Evolutionary conservation across 2,797 vertebrate species (phyloP), one percentile per base, ranked within the genome.

Genomic region (Tauraco hartlaubi): DNA sequence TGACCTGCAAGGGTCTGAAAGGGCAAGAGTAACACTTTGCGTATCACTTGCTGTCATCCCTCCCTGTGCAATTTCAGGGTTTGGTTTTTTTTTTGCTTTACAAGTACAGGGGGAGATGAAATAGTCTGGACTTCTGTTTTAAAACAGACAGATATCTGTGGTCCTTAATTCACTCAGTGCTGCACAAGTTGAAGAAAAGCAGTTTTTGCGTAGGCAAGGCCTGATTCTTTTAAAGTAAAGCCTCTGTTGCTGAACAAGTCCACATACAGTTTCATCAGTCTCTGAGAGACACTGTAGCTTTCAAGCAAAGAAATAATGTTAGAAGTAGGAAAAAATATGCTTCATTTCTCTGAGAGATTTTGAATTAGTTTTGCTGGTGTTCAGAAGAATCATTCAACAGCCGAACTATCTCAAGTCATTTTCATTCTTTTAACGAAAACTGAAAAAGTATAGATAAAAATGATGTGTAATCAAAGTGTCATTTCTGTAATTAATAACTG

Each of bases 351-450:
- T 21, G 18, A 73, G 55, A 75, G 20, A 44, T 49, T 88, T 75
- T 81, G 35, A 69, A 56, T 90, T 91, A 12, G 1, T 39, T 88
- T 88, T 88, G 28, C 44, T 83, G 31, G 23, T 74, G 66, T 72
- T 85, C 43, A 9, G 39, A 77, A 74, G 54, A 83, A 71, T 77
- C 48, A 55, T 79, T 79, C 51, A 81, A 59, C 64, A 80, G 9
- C 49, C 68, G 54, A 92, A 43, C 33, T 49, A 61, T 80, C 33
- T 56, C 37, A 74, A 77, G 28, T 12, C 7, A 35, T 88, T 93
- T 88, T 78, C 23, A 52, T 90, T 78, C n/a, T 72, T 72, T 88
- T 43, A 92, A 84, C 75, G 62, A 78, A 87, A 92, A 63, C 31
- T 59, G 29, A 67, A 80, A 72, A 74, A 92, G 12, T 9, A 2